Percentiles rank a stretch among this genome's conserved stretches.
Evolutionary conservation across 2,113 vertebrate species (phyloP).

Genomic region (Tychaedon coryphoeus): DNA sequence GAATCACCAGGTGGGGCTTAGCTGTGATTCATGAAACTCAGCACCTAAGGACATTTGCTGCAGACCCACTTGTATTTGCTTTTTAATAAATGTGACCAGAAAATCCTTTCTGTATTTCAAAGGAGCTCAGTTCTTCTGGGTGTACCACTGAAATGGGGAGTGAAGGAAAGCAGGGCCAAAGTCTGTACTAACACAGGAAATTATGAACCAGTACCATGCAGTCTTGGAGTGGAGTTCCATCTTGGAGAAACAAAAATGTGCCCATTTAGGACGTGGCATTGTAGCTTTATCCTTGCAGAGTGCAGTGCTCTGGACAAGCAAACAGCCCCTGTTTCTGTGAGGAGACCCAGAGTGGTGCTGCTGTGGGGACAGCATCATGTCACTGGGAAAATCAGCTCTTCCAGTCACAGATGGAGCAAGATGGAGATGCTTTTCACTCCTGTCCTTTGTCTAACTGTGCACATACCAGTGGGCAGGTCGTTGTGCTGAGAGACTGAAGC

Average conservation of each 20-base stretch:
- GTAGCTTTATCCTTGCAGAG: not conserved
- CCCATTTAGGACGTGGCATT: not conserved
- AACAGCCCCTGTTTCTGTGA: not conserved
- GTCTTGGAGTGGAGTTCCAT: not conserved
- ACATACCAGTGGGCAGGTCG: accelerated
- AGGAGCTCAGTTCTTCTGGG: not conserved
- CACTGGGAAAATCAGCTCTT: not conserved
- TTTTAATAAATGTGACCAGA: not conserved
- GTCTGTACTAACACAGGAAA: not conserved
- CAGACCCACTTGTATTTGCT: not conserved
- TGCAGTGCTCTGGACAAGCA: not conserved
- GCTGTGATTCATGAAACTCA: not conserved
- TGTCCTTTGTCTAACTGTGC: not conserved
- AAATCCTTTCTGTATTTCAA: not conserved
- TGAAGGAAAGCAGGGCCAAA: not conserved
- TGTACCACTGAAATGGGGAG: not conserved
- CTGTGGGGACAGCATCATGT: not conserved
- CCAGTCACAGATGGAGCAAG: not conserved
- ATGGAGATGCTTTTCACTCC: not conserved
- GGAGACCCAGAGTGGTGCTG: accelerated
- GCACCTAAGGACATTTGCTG: not conserved
- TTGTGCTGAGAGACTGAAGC: not conserved
- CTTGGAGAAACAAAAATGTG: not conserved
- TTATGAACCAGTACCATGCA: not conserved
- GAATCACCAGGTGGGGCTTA: not conserved